A percentile compares a stretch with the other conserved stretches of the same genome.
Conservation (phyloP, 1,140 invertebrate genomes). For the Lepidurus couesii region DNA sequence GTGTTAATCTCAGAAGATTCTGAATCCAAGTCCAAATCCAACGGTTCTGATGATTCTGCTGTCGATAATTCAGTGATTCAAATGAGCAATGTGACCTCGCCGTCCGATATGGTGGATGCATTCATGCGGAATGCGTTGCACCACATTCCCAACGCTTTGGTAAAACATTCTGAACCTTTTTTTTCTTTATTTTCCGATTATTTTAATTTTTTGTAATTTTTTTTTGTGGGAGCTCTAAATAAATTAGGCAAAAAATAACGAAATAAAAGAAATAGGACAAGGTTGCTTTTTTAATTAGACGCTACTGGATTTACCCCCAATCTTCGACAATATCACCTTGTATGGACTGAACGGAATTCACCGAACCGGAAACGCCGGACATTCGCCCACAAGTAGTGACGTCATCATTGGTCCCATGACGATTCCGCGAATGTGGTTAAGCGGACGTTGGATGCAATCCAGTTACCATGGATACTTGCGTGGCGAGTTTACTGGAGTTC, state of each 20-base stretch:
- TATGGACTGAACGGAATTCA: constrained; percentile 22
- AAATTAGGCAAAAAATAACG: neutral
- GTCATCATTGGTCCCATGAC: constrained; percentile 23
- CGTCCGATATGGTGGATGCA: neutral
- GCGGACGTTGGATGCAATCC: constrained; percentile 24
- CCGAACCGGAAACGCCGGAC: neutral
- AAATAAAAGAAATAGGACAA: neutral
- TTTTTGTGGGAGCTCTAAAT: neutral
- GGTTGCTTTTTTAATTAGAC: constrained; percentile 24
- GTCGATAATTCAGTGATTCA: neutral
- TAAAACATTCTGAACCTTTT: neutral
- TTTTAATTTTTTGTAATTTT: neutral
- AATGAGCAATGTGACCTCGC: neutral
- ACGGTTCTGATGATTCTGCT: no score
- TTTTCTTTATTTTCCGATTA: neutral
- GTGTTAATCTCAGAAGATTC: no score
- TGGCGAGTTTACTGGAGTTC: constrained; percentile 24
- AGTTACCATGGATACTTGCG: constrained; percentile 22
- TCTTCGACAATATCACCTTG: constrained; percentile 25
- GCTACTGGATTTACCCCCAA: constrained; percentile 24
- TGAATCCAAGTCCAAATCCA: no score
- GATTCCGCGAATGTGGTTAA: neutral
- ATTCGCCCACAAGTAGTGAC: constrained; percentile 4
- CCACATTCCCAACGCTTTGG: neutral
- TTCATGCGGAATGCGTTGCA: neutral